A percentile compares a stretch with the other conserved stretches of the same genome.
These are phyloP conservation scores for Drosophila rhopaloa DNA, from an alignment of 1,140 invertebrate genomes.

Conservation along the genomic window DNA sequence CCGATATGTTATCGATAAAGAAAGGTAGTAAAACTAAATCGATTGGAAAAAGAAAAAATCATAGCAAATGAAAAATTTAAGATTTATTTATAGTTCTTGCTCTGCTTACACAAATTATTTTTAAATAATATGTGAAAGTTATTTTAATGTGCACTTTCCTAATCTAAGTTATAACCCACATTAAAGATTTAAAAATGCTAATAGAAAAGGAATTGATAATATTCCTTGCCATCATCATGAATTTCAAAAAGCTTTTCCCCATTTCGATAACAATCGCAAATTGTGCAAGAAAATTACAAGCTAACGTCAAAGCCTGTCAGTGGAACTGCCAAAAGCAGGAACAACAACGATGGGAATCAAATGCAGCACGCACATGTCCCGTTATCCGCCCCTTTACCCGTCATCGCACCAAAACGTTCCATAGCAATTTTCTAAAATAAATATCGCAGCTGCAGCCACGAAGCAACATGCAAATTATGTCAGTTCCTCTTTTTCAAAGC, in stretches of 20 bases:
- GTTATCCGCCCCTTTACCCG: slow-evolving; percentile 13
- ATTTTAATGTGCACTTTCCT: too few relatives aligned
- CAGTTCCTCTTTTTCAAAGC: slow-evolving; percentile 49
- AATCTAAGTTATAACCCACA: too few relatives aligned
- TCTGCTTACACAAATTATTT: too few relatives aligned
- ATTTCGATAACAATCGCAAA: slow-evolving; percentile 44
- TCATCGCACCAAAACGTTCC: slow-evolving; percentile 27
- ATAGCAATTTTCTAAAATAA: slow-evolving; percentile 71
- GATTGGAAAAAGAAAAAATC: slow-evolving; percentile 2
- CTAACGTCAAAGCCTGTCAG: slow-evolving; percentile 42
- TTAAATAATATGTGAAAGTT: too few relatives aligned
- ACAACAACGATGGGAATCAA: slow-evolving; percentile 23
- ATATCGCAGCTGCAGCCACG: slow-evolving; percentile 60
- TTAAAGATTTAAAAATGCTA: too few relatives aligned
- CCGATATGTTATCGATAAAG: slow-evolving; percentile 23
- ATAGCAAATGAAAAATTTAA: too few relatives aligned
- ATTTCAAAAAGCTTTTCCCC: slow-evolving; percentile 31
- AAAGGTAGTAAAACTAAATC: not conserved
- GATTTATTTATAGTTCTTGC: too few relatives aligned
- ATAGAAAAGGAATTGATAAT: too few relatives aligned
- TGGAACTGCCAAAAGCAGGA: slow-evolving; percentile 22
- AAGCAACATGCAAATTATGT: slow-evolving; percentile 74
- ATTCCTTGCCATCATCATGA: slow-evolving; percentile 35
- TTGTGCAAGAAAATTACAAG: slow-evolving; percentile 54
- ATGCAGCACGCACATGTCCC: slow-evolving; percentile 58